Evolutionary conservation across 2,888 invertebrate genomes (phyloP), one percentile per base, ranked within the genome.

Genomic region (Zaprionus bogoriensis): DNA sequence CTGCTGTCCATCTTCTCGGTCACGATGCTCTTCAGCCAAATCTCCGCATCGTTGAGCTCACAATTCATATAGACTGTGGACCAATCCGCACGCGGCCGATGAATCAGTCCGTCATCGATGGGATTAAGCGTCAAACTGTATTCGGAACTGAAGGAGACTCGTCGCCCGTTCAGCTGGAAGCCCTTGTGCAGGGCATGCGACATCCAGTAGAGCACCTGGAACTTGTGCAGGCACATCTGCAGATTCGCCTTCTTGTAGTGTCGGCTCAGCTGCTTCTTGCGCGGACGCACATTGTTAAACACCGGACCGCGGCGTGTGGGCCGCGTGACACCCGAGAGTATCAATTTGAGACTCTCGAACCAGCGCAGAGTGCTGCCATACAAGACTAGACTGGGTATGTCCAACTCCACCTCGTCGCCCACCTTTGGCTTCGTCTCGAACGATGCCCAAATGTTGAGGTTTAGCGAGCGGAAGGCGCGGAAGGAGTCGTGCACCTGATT

Each of bases 401-500:
- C 93, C 89, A 89, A 91, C 89, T 91, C 93, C 87, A 84, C 91
- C 25, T 90, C 90, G 81, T 54, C 92, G 85, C 86, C 92, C 87
- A 59, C 92, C 91, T 91, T 93, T 82, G 92, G 92, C 81, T 94
- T 95, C 0, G 96, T 97, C 89, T 97, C 97, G 68, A 97, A 92
- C 1, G 94, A 93, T 32, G 97, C 92, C 82, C 94, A 94, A 52
- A 97, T 93, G 87, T 96, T 96, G 4, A 97, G 91, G 87, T 96
- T 95, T 81, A 96, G 94, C 2, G 97, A 97, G 10, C 99, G 94
- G 90, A 99, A 99, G 0, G 98, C 98, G 62, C 99, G 93, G 90
- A 97, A 99, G 0, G 98, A 98, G 90, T 99, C 99, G 90, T 99
- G 99, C 22, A 95, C 95, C 92, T 97, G 97, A 91, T 98, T 97